phyloP scores from a whole-genome alignment of 2,113 vertebrate species.

The Hepsetus odoe region DNA sequence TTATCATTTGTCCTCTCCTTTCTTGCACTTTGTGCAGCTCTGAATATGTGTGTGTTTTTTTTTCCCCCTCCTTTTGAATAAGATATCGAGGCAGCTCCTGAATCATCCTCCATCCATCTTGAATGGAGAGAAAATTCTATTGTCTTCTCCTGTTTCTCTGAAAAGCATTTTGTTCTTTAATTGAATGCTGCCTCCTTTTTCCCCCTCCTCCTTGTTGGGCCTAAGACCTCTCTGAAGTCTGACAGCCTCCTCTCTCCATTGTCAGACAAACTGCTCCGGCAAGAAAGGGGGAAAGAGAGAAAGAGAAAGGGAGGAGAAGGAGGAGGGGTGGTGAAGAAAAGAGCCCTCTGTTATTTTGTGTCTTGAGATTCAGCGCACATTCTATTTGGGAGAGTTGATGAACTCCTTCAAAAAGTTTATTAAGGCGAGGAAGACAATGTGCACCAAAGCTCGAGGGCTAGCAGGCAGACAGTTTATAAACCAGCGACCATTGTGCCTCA shows the following conservation, averaged over 20 bases:
- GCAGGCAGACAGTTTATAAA: constrained; percentile 95
- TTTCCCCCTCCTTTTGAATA: constrained; percentile 51
- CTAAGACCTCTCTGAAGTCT: constrained; percentile 79
- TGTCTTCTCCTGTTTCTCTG: constrained; percentile 61
- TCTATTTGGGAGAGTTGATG: constrained; percentile 98
- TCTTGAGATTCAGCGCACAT: constrained; percentile 91
- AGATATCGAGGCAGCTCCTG: constrained; percentile 45
- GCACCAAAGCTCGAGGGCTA: constrained; percentile 86
- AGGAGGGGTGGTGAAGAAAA: constrained; percentile 68
- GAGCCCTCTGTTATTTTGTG: constrained; percentile 89
- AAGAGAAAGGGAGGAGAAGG: background rate
- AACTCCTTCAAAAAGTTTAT: constrained; percentile 99
- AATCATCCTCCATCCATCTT: constrained; percentile 50
- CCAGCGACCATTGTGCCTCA: constrained; percentile 89
- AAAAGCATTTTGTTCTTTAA: constrained; percentile 66
- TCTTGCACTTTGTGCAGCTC: constrained; percentile 38
- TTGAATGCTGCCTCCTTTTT: constrained; percentile 67
- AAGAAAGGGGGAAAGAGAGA: constrained; percentile 65
- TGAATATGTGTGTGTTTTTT: constrained; percentile 43
- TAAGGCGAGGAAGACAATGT: constrained; percentile 95
- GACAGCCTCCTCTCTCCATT: constrained; percentile 80
- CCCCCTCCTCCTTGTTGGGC: constrained; percentile 60
- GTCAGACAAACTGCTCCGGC: constrained; percentile 72
- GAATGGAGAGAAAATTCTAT: constrained; percentile 64
- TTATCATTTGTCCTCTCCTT: constrained; percentile 28